Conservation (phyloP, 2,113 vertebrate species). For the Mus pahari region DNA sequence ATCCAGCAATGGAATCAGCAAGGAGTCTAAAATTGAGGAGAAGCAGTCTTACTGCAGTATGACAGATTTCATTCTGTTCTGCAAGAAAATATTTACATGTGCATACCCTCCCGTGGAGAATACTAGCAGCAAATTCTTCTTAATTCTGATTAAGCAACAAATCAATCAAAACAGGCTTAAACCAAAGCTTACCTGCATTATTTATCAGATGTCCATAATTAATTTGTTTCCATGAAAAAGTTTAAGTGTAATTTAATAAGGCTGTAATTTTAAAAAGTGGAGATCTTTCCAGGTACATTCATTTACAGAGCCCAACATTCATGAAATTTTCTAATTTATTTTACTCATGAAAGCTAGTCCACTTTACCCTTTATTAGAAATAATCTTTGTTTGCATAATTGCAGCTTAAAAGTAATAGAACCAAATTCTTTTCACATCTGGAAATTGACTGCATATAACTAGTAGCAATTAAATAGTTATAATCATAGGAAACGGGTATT, state of each 20-base stretch:
- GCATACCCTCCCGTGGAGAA: neutral
- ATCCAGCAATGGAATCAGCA: neutral
- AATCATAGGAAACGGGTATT: neutral
- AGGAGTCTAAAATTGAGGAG: neutral
- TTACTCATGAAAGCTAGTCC: slow-evolving; percentile 38
- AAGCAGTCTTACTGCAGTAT: neutral
- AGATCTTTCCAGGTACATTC: slow-evolving; percentile 18
- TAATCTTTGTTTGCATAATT: slow-evolving; percentile 44
- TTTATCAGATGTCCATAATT: slow-evolving; percentile 57
- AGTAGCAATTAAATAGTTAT: slow-evolving; percentile 39
- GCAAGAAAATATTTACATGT: neutral
- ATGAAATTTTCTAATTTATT: slow-evolving; percentile 59
- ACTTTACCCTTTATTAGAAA: slow-evolving; percentile 43
- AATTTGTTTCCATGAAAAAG: slow-evolving; percentile 54
- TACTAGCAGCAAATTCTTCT: slow-evolving; percentile 27
- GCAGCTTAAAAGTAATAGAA: slow-evolving; percentile 41
- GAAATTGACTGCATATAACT: neutral
- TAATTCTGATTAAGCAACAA: slow-evolving; percentile 53
- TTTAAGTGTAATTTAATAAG: slow-evolving; percentile 17
- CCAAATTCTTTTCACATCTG: slow-evolving; percentile 32
- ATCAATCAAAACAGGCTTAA: neutral
- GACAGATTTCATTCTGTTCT: slow-evolving; percentile 20
- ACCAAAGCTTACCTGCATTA: slow-evolving; percentile 30
- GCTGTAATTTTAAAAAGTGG: slow-evolving; percentile 15
- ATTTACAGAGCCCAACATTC: slow-evolving; percentile 31